These are phyloP conservation scores for Parotocinclus haroldoi DNA, from an alignment of 2,797 vertebrate genomes.

Conservation along the genomic window DNA sequence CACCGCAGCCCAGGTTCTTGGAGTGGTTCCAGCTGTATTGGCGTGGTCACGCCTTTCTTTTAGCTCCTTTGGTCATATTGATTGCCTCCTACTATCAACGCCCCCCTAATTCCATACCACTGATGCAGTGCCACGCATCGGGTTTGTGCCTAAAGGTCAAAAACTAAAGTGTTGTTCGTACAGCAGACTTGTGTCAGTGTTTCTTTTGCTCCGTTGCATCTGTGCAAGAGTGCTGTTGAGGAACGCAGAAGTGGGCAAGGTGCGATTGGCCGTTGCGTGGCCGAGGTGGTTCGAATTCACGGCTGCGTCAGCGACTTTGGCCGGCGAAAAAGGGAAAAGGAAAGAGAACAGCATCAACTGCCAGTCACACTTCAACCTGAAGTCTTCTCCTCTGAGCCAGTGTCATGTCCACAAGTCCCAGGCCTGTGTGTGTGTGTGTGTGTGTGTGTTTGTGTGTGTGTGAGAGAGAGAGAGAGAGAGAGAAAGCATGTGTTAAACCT, in stretches of 20 bases:
- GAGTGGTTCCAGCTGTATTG: too few species aligned
- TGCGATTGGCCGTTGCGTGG: too few species aligned
- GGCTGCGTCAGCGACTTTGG: slow-evolving; percentile 50
- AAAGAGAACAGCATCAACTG: slow-evolving; percentile 33
- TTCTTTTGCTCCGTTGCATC: too few species aligned
- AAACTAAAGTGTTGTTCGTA: too few species aligned
- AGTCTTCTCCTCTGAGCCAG: slow-evolving; percentile 7
- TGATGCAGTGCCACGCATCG: too few species aligned
- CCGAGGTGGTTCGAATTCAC: slow-evolving; percentile 37
- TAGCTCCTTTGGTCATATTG: too few species aligned
- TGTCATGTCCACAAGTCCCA: slow-evolving; percentile 11
- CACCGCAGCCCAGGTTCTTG: too few species aligned
- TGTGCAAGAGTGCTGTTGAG: not conserved
- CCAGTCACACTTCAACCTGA: slow-evolving; percentile 55
- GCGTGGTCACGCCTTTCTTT: too few species aligned
- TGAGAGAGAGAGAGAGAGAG: not conserved
- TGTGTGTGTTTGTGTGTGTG: not conserved
- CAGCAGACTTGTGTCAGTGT: too few species aligned
- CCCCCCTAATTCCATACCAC: too few species aligned
- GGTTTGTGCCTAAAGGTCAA: too few species aligned
- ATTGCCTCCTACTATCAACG: too few species aligned
- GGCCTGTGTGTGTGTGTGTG: slow-evolving; percentile 9
- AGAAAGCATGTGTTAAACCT: slow-evolving; percentile 12
- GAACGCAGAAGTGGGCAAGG: slow-evolving; percentile 40
- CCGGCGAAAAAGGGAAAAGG: slow-evolving; percentile 1